Conservation (phyloP, 2,888 invertebrate species). For the Rhodophaea formosa region DNA sequence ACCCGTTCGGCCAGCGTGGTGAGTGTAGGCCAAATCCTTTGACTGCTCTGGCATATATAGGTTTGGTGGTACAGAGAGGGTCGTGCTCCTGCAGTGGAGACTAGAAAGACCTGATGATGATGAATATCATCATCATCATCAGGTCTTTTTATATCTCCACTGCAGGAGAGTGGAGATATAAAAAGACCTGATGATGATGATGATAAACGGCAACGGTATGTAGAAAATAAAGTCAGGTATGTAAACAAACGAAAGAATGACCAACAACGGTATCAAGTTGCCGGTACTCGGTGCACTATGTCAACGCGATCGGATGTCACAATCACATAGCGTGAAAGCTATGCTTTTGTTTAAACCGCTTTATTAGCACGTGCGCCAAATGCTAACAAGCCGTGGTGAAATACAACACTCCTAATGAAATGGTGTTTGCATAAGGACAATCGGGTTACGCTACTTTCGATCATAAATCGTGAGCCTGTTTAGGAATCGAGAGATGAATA, state of each 20-base stretch:
- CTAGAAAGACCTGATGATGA: no score
- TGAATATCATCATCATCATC: no score
- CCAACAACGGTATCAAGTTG: conserved; percentile 41
- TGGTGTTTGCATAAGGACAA: conserved; percentile 37
- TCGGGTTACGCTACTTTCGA: conserved; percentile 61
- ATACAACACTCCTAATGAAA: conserved; percentile 39
- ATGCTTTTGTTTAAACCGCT: conserved; percentile 66
- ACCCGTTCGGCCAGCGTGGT: no score
- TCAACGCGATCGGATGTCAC: conserved; percentile 63
- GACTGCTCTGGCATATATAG: no score
- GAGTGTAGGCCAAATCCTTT: no score
- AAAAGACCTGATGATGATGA: no score
- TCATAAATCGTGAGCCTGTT: conserved; percentile 51
- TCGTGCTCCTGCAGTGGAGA: no score
- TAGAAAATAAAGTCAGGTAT: conserved; percentile 23
- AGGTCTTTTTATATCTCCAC: no score
- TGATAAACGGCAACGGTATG: no score
- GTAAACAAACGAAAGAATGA: conserved; percentile 33
- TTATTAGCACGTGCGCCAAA: conserved; percentile 66
- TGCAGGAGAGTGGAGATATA: no score
- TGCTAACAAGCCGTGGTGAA: conserved; percentile 70
- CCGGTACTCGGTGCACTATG: conserved; percentile 52
- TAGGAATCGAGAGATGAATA: conserved; percentile 40
- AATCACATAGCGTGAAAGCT: conserved; percentile 70
- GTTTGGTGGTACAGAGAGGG: no score